phyloP scores from a whole-genome alignment of 2,797 vertebrate genomes.

The Podarcis siculus region DNA sequence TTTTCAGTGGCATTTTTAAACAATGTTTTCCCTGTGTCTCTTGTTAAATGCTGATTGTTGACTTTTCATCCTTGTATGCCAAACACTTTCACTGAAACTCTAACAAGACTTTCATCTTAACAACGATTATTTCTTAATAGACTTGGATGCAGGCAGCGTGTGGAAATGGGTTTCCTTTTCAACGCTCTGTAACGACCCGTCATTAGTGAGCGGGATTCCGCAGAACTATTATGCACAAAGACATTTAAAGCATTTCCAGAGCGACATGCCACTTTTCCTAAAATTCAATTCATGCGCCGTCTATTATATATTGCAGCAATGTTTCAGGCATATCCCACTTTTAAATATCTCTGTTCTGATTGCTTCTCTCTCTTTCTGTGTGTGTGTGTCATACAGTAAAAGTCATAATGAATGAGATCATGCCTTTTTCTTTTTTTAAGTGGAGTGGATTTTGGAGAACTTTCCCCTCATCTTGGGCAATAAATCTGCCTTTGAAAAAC shows the following conservation, averaged over 20 bases:
- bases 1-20: constrained; percentile 79
- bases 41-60: constrained; percentile 82
- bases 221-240: constrained; percentile 77
- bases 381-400: constrained; percentile 52
- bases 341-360: constrained; percentile 64
- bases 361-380: constrained; percentile 55
- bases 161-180: constrained; percentile 78
- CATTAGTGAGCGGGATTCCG: constrained; percentile 74
- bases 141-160: constrained; percentile 75
- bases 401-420: constrained; percentile 73
- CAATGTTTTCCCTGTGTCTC: constrained; percentile 80
- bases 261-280: constrained; percentile 55
- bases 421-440: constrained; percentile 54
- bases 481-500: constrained; percentile 70
- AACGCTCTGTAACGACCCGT: constrained; percentile 65
- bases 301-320: constrained; percentile 69
- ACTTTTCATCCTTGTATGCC: constrained; percentile 81
- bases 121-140: constrained; percentile 83
- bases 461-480: constrained; percentile 69
- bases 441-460: constrained; percentile 66
- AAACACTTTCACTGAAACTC: constrained; percentile 81
- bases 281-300: constrained; percentile 76
- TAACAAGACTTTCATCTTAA: constrained; percentile 82
- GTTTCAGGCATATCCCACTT: constrained; percentile 66
- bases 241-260: constrained; percentile 79